Conservation (phyloP, 2,113 vertebrate species). For the Solea solea region DNA sequence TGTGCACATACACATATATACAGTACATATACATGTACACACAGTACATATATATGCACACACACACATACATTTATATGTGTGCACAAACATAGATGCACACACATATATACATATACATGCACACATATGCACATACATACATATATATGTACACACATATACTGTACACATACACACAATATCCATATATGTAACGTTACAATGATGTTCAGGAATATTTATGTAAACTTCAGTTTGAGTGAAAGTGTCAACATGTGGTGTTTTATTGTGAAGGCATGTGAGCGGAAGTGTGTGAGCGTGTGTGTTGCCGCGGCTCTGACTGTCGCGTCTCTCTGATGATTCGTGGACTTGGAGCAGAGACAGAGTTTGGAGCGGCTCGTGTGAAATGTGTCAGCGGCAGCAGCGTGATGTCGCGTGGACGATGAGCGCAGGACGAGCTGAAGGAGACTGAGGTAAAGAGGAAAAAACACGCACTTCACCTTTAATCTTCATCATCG, state of each 20-base stretch:
- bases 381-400: constrained; percentile 86
- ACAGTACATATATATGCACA: too few species aligned
- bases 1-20: too few species aligned
- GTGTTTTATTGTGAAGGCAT: constrained; percentile 62
- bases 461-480: not conserved
- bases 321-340: constrained; percentile 68
- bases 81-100: too few species aligned
- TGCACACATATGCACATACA: too few species aligned
- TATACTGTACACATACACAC: too few species aligned
- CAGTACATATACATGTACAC: too few species aligned
- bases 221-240: too few species aligned
- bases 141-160: too few species aligned
- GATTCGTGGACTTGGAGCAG: constrained; percentile 87
- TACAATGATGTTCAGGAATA: too few species aligned
- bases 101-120: too few species aligned
- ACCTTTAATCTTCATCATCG: not conserved
- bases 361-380: constrained; percentile 89
- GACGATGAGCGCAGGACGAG: constrained; percentile 75
- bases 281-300: not conserved
- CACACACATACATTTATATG: too few species aligned
- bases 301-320: not conserved
- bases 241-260: constrained; percentile 6
- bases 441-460: constrained; percentile 69
- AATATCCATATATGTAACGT: too few species aligned
- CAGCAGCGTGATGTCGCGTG: constrained; percentile 79